Evolutionary conservation across 2,888 invertebrate species (phyloP), one percentile per base, ranked within the genome.

Genomic region (Drosophila pegasa): DNA sequence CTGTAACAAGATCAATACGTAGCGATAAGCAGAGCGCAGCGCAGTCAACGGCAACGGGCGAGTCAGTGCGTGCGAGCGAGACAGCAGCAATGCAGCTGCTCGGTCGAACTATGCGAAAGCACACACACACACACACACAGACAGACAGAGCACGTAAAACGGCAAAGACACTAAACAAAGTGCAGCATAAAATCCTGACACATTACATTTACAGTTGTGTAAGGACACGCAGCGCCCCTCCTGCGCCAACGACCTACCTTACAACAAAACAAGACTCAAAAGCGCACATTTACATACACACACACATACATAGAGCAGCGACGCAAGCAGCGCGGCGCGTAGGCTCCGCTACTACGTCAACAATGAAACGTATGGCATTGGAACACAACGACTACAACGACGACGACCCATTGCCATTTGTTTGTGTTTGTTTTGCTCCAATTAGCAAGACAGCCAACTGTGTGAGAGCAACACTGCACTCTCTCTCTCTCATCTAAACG

Each of bases 191-290:
- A 81, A 90, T 90, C 90, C 90, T 89, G 83, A 74, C 89, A 73
- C 89, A 89, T 90, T 82, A 83, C 78, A 84, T 80, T 89, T 80
- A 76, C 86, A 78, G 87, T 90, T 90, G 90, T 85, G 88, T 82
- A 82, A 90, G 88, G 90, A 90, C 89, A 71, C 79, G 33, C 64
- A 64, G 52, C 27, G n/a, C 27, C 41, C 58, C 38, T 47, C 61
- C 48, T 16, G 47, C 61, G 14, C 60, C 51, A 43, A 60, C 79
- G 81, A 80, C 74, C 83, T 80, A 76, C 81, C 78, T 69, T 79
- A 75, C 68, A 72, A 76, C 71, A 79, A 59, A 71, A 62, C 65
- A 45, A 45, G n/a, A 43, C 25, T 51, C 38, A 35, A 10, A 2
- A 2, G 25, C 47, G 18, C 16, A 20, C 48, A 33, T 9, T n/a